Conservation (phyloP, 1,140 invertebrate genomes). For the Sesamia nonagrioides region DNA sequence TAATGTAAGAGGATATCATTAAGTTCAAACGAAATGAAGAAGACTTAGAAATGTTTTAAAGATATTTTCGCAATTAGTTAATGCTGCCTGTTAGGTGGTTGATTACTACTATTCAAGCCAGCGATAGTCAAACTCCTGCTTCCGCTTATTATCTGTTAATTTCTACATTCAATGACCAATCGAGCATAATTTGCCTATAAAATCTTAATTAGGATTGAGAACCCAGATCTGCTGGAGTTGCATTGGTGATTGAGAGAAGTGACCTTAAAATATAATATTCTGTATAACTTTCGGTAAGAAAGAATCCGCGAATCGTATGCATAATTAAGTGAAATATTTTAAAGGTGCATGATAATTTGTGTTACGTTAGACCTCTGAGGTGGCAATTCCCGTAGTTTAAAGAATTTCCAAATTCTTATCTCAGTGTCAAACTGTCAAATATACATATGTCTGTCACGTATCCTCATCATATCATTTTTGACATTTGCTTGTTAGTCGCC, state of each 20-base stretch:
- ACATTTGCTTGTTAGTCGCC: too few species aligned
- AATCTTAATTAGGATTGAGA: not conserved
- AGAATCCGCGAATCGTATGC: too few species aligned
- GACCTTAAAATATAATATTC: not conserved
- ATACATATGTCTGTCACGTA: too few species aligned
- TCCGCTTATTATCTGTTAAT: slow-evolving; percentile 5
- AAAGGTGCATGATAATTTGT: too few species aligned
- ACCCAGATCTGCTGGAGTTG: not conserved
- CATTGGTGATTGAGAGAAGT: not conserved
- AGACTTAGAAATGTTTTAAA: slow-evolving; percentile 15
- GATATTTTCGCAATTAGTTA: slow-evolving; percentile 29
- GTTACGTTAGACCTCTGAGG: too few species aligned
- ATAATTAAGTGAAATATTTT: too few species aligned
- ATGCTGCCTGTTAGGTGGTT: slow-evolving; percentile 13
- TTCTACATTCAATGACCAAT: not conserved
- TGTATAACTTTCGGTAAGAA: too few species aligned
- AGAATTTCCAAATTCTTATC: too few species aligned
- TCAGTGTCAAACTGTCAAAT: too few species aligned
- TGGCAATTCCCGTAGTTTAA: too few species aligned
- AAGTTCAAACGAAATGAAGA: not conserved
- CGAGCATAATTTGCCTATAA: not conserved
- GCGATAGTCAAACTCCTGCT: not conserved
- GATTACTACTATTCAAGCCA: not conserved
- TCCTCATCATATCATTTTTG: too few species aligned
- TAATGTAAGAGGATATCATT: slow-evolving; percentile 18